phyloP scores from a whole-genome alignment of 1,140 invertebrate genomes.

The Agrilus planipennis region DNA sequence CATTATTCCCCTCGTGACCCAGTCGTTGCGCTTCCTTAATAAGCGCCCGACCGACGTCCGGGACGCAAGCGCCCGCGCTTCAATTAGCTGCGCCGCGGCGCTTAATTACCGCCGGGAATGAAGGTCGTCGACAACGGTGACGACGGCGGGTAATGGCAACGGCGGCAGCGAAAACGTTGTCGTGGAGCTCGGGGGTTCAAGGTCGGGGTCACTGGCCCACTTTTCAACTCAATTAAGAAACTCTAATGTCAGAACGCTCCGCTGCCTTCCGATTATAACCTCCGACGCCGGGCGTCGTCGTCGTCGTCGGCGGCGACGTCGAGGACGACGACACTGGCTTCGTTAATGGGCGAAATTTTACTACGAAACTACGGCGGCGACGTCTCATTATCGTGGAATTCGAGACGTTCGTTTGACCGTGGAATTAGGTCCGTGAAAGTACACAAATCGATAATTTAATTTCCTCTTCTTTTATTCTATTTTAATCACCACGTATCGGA shows the following conservation, averaged over 20 bases:
- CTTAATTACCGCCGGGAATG: constrained; percentile 30
- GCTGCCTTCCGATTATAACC: neutral
- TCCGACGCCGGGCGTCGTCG: neutral
- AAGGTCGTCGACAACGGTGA: constrained; percentile 27
- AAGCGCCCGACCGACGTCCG: no score
- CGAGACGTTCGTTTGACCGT: neutral
- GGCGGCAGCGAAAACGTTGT: constrained; percentile 4
- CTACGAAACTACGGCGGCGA: neutral
- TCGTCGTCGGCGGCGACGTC: no score
- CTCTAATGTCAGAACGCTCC: no score
- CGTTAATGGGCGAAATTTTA: neutral
- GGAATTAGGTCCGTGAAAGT: no score
- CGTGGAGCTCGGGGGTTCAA: constrained; percentile 6
- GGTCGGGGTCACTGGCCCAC: constrained; percentile 15
- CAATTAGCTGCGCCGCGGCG: constrained; percentile 28
- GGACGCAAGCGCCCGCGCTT: constrained; percentile 23
- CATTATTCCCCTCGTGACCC: constrained; percentile 32
- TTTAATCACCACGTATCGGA: no score
- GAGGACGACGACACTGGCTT: neutral
- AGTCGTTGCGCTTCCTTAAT: constrained; percentile 30
- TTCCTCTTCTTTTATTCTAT: no score
- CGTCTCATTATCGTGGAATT: neutral
- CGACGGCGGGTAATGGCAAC: constrained; percentile 9
- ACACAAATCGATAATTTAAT: no score
- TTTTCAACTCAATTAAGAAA: constrained; percentile 11